These are phyloP conservation scores for Epizoanthus stellaris DNA, from an alignment of 92 coral and sea anemone genomes.

Conservation along the genomic window DNA sequence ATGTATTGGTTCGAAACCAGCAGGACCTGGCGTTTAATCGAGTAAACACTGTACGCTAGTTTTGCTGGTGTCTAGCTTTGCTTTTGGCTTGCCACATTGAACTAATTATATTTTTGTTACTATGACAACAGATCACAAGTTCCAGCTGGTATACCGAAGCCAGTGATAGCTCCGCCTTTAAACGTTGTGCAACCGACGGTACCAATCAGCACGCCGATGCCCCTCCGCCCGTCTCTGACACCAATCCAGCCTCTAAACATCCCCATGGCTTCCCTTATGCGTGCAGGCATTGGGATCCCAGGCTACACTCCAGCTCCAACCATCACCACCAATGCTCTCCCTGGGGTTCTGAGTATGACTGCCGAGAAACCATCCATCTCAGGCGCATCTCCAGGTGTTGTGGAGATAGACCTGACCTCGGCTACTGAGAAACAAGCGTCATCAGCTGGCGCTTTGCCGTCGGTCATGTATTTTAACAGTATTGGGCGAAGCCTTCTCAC, in stretches of 20 bases:
- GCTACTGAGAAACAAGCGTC: constrained; percentile 17
- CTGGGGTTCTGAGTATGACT: constrained; percentile 26
- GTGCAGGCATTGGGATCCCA: constrained; percentile 53
- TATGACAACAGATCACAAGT: constrained; percentile 1
- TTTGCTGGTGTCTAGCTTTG: too few relatives aligned
- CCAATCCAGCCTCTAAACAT: constrained; percentile 3
- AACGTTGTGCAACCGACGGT: constrained; percentile 9
- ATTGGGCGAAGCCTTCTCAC: not conserved
- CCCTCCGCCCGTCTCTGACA: not conserved
- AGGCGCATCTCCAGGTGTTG: constrained; percentile 1
- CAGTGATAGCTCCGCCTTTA: not conserved
- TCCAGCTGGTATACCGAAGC: not conserved
- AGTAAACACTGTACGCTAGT: too few relatives aligned
- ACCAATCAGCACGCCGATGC: not conserved
- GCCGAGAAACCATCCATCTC: not conserved
- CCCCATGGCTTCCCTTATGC: constrained; percentile 55
- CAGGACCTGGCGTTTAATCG: too few relatives aligned
- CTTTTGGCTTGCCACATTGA: not conserved
- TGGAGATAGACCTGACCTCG: constrained; percentile 22
- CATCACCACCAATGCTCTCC: constrained; percentile 29
- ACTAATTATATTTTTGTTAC: not conserved
- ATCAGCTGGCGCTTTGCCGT: not conserved
- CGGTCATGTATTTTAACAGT: not conserved
- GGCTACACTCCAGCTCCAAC: constrained; percentile 30
- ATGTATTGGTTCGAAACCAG: too few relatives aligned